These are phyloP conservation scores for Habroteleia sp. DNA, from an alignment of 2,888 invertebrate species.

Conservation along the genomic window DNA sequence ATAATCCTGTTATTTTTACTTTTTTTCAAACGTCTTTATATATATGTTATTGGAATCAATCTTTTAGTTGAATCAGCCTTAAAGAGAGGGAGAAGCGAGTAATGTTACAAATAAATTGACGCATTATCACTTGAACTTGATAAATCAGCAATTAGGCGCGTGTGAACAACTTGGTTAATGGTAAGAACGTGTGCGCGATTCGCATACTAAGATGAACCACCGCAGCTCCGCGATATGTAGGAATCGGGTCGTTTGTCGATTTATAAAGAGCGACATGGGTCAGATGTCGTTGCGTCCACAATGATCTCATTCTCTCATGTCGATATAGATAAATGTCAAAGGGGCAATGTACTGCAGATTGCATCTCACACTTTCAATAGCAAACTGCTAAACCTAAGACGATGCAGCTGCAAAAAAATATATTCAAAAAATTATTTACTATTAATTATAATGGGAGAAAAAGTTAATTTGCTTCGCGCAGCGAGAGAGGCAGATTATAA, in stretches of 20 bases:
- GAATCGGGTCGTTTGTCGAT: constrained; percentile 68
- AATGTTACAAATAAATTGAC: too few relatives aligned
- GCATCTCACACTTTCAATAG: constrained; percentile 3
- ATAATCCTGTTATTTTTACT: too few relatives aligned
- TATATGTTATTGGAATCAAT: too few relatives aligned
- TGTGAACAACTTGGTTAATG: constrained; percentile 35
- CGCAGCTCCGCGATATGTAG: constrained; percentile 24
- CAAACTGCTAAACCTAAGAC: not conserved
- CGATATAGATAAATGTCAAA: constrained; percentile 38
- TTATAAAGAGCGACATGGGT: constrained; percentile 65
- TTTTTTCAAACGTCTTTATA: too few relatives aligned
- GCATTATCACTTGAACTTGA: constrained; percentile 43
- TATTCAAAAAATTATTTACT: not conserved
- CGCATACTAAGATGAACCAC: constrained; percentile 28
- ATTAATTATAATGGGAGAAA: not conserved
- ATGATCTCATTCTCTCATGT: constrained; percentile 40
- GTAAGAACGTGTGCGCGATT: constrained; percentile 17
- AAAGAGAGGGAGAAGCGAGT: too few relatives aligned
- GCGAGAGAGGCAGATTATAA: not conserved
- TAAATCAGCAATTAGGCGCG: constrained; percentile 35
- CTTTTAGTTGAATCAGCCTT: too few relatives aligned
- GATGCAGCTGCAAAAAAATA: too few relatives aligned
- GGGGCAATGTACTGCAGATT: constrained; percentile 29
- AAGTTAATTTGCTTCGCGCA: not conserved
- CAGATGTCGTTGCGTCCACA: constrained; percentile 67